Evolutionary conservation across 2,113 vertebrate species (phyloP).

Genomic region (Heterotilapia buettikoferi): DNA sequence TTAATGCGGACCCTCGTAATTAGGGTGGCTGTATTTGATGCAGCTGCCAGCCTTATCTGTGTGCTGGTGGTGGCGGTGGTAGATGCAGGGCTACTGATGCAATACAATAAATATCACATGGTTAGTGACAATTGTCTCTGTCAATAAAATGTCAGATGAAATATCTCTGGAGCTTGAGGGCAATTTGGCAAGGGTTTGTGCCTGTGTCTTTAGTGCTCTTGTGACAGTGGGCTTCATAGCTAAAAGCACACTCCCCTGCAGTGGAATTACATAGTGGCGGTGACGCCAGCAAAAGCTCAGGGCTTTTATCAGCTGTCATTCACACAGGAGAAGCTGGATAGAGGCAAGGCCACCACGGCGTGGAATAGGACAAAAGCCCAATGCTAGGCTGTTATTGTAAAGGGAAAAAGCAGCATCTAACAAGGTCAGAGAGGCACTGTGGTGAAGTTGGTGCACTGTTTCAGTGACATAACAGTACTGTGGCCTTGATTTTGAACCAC

Average conservation of each 20-base stretch:
- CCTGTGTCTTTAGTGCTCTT: slow-evolving; percentile 58
- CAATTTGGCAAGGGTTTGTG: slow-evolving; percentile 48
- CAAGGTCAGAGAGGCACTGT: slow-evolving; percentile 50
- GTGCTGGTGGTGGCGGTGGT: neutral
- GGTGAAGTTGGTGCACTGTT: slow-evolving; percentile 25
- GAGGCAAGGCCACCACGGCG: slow-evolving; percentile 55
- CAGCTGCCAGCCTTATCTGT: slow-evolving; percentile 10
- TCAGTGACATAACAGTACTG: neutral
- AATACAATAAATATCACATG: slow-evolving; percentile 34
- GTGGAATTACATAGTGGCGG: slow-evolving; percentile 58
- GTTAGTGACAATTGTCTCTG: slow-evolving; percentile 45
- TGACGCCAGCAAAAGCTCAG: slow-evolving; percentile 54
- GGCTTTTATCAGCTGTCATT: slow-evolving; percentile 68
- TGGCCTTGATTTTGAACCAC: slow-evolving; percentile 26
- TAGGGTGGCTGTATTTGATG: slow-evolving; percentile 39
- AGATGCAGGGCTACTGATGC: slow-evolving; percentile 17
- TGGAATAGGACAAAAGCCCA: slow-evolving; percentile 60
- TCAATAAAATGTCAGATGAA: slow-evolving; percentile 61
- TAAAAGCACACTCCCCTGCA: slow-evolving; percentile 65
- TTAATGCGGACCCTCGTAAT: slow-evolving; percentile 75
- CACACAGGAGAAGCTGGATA: slow-evolving; percentile 48
- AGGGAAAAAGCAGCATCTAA: slow-evolving; percentile 42
- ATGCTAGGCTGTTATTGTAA: slow-evolving; percentile 56
- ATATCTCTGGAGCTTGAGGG: slow-evolving; percentile 49
- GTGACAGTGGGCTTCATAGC: slow-evolving; percentile 51